phyloP scores from a whole-genome alignment of 1,140 invertebrate species.

The Diachasma alloeum region DNA sequence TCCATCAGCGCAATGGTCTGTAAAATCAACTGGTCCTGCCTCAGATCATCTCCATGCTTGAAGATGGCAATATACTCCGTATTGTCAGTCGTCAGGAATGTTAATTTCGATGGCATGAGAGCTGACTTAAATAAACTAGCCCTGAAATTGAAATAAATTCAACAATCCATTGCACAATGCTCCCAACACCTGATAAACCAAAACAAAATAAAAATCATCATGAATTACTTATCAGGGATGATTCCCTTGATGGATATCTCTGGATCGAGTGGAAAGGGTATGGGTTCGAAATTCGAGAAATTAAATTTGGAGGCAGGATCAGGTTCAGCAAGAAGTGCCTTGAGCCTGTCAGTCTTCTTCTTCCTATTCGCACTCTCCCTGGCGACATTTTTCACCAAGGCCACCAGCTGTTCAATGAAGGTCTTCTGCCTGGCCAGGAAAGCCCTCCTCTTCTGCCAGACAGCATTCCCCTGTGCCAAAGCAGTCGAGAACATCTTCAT shows the following conservation, averaged over 20 bases:
- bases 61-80: constrained; percentile 97
- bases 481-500: constrained; percentile 85
- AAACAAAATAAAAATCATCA: constrained; percentile 11
- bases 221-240: constrained; percentile 76
- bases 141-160: constrained; percentile 51
- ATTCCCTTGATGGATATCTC: constrained; percentile 90
- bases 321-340: constrained; percentile 81
- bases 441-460: constrained; percentile 75
- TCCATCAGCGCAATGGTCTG: constrained; percentile 99
- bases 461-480: constrained; percentile 70
- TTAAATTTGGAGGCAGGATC: constrained; percentile 84
- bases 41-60: constrained; percentile 98
- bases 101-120: constrained; percentile 95
- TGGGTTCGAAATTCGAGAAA: constrained; percentile 90
- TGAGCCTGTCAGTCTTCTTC: constrained; percentile 90
- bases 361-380: constrained; percentile 91
- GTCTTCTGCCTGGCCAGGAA: constrained; percentile 84
- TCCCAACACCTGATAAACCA: too few relatives aligned
- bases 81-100: constrained; percentile 84
- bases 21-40: constrained; percentile 97
- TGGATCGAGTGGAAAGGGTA: constrained; percentile 95
- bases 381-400: constrained; percentile 89
- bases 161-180: not conserved
- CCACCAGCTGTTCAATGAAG: constrained; percentile 91
- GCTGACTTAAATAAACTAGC: constrained; percentile 96